Evolutionary conservation across 2,797 vertebrate genomes (phyloP).

Genomic region (Remorina albescens): DNA sequence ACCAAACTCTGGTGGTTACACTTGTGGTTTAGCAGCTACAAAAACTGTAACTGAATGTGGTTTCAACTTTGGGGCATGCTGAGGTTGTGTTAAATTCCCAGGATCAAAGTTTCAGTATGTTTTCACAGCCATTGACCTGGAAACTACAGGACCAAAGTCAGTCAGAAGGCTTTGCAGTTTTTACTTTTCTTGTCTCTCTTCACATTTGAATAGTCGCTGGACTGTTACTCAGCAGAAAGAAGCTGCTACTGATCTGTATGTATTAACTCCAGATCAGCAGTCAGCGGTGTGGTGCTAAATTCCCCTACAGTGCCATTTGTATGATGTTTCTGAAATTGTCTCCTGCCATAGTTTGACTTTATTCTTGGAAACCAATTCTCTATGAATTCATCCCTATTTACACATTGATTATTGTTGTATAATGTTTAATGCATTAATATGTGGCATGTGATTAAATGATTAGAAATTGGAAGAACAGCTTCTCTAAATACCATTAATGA

Average conservation of each 20-base stretch:
- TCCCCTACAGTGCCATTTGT: background rate
- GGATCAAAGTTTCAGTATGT: slow-evolving; percentile 26
- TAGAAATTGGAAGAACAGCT: background rate
- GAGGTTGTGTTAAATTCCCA: slow-evolving; percentile 22
- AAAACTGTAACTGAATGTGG: slow-evolving; percentile 20
- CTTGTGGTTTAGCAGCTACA: slow-evolving; percentile 1
- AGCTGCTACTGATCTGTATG: background rate
- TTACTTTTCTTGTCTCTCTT: slow-evolving; percentile 18
- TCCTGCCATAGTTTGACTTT: no score
- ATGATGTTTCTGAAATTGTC: background rate
- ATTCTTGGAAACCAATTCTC: background rate
- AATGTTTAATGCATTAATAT: no score
- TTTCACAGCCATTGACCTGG: slow-evolving; percentile 33
- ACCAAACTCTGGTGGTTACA: slow-evolving; percentile 10
- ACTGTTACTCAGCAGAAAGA: background rate
- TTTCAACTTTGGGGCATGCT: slow-evolving; percentile 21
- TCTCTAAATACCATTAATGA: background rate
- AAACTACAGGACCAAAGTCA: slow-evolving; percentile 46
- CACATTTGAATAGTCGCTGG: background rate
- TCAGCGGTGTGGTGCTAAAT: background rate
- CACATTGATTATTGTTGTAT: background rate
- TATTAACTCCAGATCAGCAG: no score
- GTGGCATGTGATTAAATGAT: background rate
- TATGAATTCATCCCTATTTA: background rate
- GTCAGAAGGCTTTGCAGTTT: slow-evolving; percentile 31